Conservation (phyloP, 1,140 invertebrate genomes). For the Drosophila kanapiae region DNA sequence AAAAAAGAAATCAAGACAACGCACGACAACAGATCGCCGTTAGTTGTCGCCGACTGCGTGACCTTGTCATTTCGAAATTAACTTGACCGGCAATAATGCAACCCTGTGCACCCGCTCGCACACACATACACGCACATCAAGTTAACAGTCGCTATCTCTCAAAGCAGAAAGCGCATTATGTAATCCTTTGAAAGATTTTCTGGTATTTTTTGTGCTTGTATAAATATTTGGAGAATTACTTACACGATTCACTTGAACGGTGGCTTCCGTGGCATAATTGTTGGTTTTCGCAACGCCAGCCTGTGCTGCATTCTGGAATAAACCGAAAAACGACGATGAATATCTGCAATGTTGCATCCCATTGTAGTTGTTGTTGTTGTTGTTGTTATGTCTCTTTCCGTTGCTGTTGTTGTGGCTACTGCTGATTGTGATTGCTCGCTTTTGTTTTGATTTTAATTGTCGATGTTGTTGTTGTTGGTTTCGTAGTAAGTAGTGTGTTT, state of each 20-base stretch:
- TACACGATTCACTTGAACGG: constrained; percentile 81
- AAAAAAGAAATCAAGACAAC: constrained; percentile 18
- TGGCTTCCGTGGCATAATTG: constrained; percentile 84
- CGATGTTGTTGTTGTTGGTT: constrained; percentile 20
- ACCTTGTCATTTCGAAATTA: constrained; percentile 46
- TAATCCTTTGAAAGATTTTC: constrained; percentile 47
- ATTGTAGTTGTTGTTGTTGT: constrained; percentile 34
- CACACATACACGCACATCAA: constrained; percentile 15
- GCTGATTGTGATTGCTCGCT: constrained; percentile 25
- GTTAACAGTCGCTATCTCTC: constrained; percentile 20
- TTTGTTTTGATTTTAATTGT: constrained; percentile 21
- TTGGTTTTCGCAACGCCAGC: constrained; percentile 77
- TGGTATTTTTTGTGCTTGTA: constrained; percentile 25
- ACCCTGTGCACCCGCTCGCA: constrained; percentile 58
- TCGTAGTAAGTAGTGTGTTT: constrained; percentile 9
- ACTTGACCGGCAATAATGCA: constrained; percentile 56
- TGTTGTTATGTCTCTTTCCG: constrained; percentile 32
- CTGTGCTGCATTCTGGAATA: constrained; percentile 83
- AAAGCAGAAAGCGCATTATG: constrained; percentile 62
- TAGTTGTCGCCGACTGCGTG: constrained; percentile 29
- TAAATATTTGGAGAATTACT: constrained; percentile 20
- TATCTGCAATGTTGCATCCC: constrained; percentile 59
- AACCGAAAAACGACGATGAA: constrained; percentile 85
- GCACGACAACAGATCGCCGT: constrained; percentile 11
- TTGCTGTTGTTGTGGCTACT: constrained; percentile 33